Evolutionary conservation across 2,113 vertebrate genomes (phyloP).

Genomic region (Xiphorhynchus elegans): DNA sequence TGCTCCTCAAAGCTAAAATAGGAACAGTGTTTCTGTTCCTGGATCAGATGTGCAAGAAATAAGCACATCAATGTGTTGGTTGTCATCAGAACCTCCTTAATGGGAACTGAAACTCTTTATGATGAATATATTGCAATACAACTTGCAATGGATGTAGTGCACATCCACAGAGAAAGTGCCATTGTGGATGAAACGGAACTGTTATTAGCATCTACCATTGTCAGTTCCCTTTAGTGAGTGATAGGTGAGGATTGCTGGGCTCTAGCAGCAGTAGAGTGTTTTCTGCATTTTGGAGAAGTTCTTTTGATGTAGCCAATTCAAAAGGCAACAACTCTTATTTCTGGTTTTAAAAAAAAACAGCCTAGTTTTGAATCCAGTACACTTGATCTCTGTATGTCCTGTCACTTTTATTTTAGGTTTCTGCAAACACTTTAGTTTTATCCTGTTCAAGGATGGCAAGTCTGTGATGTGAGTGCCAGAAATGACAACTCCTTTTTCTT

Average conservation of each 20-base stretch:
- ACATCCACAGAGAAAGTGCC: background rate
- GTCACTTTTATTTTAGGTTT: slow-evolving; percentile 31
- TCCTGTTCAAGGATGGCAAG: background rate
- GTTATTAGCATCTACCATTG: background rate
- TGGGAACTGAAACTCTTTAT: background rate
- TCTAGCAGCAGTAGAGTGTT: background rate
- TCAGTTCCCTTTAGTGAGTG: background rate
- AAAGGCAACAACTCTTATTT: background rate
- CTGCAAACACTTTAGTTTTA: slow-evolving; percentile 14
- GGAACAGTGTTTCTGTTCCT: background rate
- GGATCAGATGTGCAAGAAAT: background rate
- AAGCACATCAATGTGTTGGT: background rate
- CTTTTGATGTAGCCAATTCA: slow-evolving; percentile 19
- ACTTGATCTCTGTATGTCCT: background rate
- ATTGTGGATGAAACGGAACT: background rate
- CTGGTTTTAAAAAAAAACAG: background rate
- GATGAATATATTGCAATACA: background rate
- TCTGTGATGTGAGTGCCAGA: background rate
- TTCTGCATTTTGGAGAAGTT: background rate
- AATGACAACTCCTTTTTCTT: slow-evolving; percentile 8
- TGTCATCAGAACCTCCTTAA: background rate
- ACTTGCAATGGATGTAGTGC: background rate
- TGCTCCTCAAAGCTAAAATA: background rate
- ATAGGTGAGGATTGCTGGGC: background rate
- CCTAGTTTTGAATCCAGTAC: background rate